phyloP scores from a whole-genome alignment of 2,113 vertebrate species.

The Melanostigma gelatinosum region DNA sequence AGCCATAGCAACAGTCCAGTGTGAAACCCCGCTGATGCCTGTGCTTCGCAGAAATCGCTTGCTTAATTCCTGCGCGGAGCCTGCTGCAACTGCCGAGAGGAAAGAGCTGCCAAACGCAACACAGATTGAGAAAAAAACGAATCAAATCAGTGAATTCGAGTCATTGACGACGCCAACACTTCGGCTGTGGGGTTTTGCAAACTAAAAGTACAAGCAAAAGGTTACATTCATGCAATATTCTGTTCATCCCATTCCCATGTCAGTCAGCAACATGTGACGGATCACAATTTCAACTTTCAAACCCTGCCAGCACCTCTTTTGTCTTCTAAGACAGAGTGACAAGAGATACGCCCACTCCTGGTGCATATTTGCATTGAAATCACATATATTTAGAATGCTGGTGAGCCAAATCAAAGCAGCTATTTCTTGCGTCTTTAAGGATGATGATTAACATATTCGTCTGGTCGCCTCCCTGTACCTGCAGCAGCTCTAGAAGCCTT shows the following conservation, averaged over 20 bases:
- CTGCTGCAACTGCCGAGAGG: conserved; percentile 27
- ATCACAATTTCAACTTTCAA: conserved; percentile 36
- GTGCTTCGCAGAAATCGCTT: conserved; percentile 65
- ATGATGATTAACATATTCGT: conserved; percentile 28
- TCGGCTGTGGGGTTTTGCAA: background rate
- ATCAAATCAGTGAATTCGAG: background rate
- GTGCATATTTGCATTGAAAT: conserved; percentile 41
- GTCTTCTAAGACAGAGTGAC: conserved; percentile 16
- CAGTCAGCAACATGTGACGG: conserved; percentile 11
- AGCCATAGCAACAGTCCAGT: conserved; percentile 82
- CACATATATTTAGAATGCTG: conserved; percentile 23
- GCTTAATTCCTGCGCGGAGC: conserved; percentile 55
- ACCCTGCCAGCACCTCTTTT: conserved; percentile 25
- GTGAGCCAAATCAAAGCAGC: conserved; percentile 19
- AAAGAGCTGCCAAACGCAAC: conserved; percentile 38
- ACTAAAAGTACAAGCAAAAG: conserved; percentile 12
- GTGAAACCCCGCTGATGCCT: conserved; percentile 70
- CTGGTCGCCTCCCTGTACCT: background rate
- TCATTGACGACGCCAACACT: background rate
- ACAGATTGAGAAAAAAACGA: conserved; percentile 20
- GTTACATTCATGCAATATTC: background rate
- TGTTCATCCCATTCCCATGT: background rate
- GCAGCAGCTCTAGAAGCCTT: conserved; percentile 2
- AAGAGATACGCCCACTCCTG: conserved; percentile 35
- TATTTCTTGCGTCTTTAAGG: conserved; percentile 17